Percentiles rank a stretch among this genome's conserved stretches.
phyloP scores from a whole-genome alignment of 2,797 vertebrate genomes.

The Myotis vivesi region DNA sequence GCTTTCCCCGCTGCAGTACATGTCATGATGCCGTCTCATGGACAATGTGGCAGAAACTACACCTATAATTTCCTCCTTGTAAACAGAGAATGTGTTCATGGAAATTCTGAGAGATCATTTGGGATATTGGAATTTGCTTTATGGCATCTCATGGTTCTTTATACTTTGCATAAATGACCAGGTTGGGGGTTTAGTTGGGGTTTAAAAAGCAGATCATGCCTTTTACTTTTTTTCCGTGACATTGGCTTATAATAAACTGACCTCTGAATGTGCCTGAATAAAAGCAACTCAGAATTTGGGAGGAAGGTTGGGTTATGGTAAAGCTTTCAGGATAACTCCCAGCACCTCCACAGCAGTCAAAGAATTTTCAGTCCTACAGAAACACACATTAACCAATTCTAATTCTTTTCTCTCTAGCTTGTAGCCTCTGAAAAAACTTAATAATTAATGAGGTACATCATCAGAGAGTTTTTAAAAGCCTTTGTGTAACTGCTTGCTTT shows the following conservation, averaged over 20 bases:
- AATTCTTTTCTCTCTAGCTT: constrained; percentile 86
- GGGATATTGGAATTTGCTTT: constrained; percentile 43
- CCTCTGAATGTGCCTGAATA: constrained; percentile 77
- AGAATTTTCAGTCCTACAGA: constrained; percentile 82
- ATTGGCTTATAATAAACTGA: constrained; percentile 75
- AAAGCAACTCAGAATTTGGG: constrained; percentile 74
- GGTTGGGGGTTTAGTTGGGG: constrained; percentile 2
- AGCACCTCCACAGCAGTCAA: constrained; percentile 74
- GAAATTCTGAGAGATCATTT: constrained; percentile 51
- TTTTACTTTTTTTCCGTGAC: constrained; percentile 60
- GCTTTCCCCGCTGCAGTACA: neutral
- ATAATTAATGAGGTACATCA: constrained; percentile 86
- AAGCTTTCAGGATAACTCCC: constrained; percentile 80
- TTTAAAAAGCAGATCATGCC: constrained; percentile 38
- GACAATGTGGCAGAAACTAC: neutral
- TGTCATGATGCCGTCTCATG: neutral
- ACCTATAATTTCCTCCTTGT: neutral
- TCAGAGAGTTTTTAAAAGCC: constrained; percentile 86
- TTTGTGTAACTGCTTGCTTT: constrained; percentile 82
- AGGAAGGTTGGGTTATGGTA: constrained; percentile 80
- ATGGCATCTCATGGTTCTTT: neutral
- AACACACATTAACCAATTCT: constrained; percentile 84
- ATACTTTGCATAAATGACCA: neutral
- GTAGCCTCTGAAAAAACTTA: constrained; percentile 85
- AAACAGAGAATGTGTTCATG: constrained; percentile 13